Base-by-base conservation (phyloP, 1,140 invertebrate genomes). In the Akabosia matsudoensis region DNA sequence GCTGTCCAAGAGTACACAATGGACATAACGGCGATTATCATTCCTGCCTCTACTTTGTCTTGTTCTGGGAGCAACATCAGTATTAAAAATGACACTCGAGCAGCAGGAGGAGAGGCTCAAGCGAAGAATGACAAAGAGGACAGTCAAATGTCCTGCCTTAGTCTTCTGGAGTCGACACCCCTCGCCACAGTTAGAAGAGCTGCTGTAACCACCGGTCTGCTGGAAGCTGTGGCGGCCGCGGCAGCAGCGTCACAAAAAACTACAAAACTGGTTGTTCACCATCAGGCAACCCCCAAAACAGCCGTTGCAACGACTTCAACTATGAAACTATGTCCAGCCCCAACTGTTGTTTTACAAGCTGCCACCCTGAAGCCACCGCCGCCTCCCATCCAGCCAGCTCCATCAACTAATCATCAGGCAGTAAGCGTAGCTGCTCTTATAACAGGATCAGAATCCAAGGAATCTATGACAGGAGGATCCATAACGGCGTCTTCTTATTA, bases 81-180 rank as follows among this genome's bases (percentile, higher is more conserved):
- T 61, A 61, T 61, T 61, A 61, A 61, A 61, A 61, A 61, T 61
- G 54, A 61, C 54, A 61, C 54, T 16, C 54, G 54, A 61, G 54
- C 14, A 61, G 7, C 37, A 18, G 18, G 37, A 45, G 54, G 54
- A 61, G 54, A 61, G 54, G 54, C 54, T 61, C 54, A 61, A 61
- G 54, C 13, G 54, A 61, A 61, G 54, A 61, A 61, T 61, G 54
- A 61, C 54, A 61, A 61, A 61, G 54, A 61, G 54, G 54, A 61
- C 54, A 61, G 54, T 61, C 54, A 22, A 61, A 61, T 61, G n/a
- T 61, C 54, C 24, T 61, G 54, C 54, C 54, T 61, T 61, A 7
- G 54, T 61, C 54, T 61, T 24, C 54, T 61, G 54, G 54, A 61
- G 13, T 61, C 54, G 24, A 24, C 54, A n/a, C 24, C 54, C 13